Percentiles rank a stretch among this genome's conserved stretches.
These are phyloP conservation scores for Pelobates cultripes DNA, from an alignment of 2,797 vertebrate species.

Conservation along the genomic window DNA sequence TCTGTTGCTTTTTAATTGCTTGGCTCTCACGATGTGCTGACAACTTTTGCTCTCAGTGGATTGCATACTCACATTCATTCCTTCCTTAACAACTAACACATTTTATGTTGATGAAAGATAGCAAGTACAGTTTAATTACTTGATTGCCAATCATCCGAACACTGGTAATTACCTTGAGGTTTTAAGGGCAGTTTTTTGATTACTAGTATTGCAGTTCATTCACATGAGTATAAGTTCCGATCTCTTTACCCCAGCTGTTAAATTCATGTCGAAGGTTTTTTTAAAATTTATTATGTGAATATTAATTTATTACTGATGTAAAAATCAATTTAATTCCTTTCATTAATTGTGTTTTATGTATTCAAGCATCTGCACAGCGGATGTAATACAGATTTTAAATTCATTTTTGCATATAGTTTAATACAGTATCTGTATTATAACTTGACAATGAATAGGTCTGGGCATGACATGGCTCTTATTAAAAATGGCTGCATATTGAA, in stretches of 20 bases:
- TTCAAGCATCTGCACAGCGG: too few relatives aligned
- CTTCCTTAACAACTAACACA: constrained; percentile 58
- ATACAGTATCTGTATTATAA: too few relatives aligned
- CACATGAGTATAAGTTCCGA: constrained; percentile 42
- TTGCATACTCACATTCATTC: constrained; percentile 52
- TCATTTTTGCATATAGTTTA: too few relatives aligned
- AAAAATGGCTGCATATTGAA: too few relatives aligned
- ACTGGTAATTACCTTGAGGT: constrained; percentile 54
- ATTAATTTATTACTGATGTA: too few relatives aligned
- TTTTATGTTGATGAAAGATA: constrained; percentile 56
- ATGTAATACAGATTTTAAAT: too few relatives aligned
- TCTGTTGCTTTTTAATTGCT: constrained; percentile 61
- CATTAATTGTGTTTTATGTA: too few relatives aligned
- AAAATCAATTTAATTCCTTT: too few relatives aligned
- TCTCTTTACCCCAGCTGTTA: constrained; percentile 42
- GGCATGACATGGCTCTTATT: too few relatives aligned
- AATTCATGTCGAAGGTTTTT: constrained; percentile 47
- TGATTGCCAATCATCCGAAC: constrained; percentile 60
- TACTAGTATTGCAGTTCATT: constrained; percentile 33
- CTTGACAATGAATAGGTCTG: too few relatives aligned
- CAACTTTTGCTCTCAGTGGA: constrained; percentile 57
- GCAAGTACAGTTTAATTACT: constrained; percentile 61
- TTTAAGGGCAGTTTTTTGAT: constrained; percentile 51
- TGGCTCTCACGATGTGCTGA: constrained; percentile 52
- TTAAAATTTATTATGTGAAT: constrained; percentile 15